Conservation (phyloP, 92 coral and sea anemone genomes). For the Heliopora coerulea region DNA sequence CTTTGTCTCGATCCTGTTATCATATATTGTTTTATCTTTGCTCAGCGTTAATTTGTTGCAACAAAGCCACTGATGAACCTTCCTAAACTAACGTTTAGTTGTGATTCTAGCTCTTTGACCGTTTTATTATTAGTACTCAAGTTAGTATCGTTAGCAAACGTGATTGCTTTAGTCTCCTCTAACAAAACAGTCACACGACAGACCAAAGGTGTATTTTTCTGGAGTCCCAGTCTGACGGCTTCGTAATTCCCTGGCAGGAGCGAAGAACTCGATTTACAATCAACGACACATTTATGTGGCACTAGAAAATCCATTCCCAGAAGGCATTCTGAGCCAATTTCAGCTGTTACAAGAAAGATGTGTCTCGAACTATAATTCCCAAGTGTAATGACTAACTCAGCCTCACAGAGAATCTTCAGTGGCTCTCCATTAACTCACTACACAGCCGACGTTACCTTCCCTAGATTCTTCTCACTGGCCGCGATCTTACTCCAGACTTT, state of each 20-base stretch:
- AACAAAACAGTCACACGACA: neutral
- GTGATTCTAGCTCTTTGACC: too few relatives aligned
- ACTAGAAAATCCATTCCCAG: slow-evolving; percentile 9
- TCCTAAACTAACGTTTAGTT: too few relatives aligned
- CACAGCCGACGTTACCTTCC: neutral
- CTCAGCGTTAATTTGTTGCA: too few relatives aligned
- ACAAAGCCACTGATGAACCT: too few relatives aligned
- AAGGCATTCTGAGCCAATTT: slow-evolving; percentile 6
- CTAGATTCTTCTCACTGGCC: neutral
- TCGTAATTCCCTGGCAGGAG: neutral
- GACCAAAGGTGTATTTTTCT: neutral
- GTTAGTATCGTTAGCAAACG: too few relatives aligned
- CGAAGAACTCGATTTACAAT: neutral
- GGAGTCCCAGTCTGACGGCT: neutral
- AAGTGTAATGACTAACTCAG: neutral
- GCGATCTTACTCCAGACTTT: neutral
- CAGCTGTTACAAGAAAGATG: neutral
- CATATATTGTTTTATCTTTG: too few relatives aligned
- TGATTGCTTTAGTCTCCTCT: too few relatives aligned
- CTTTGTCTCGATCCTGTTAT: too few relatives aligned
- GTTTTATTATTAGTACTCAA: too few relatives aligned
- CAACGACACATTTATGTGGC: neutral
- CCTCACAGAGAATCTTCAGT: neutral
- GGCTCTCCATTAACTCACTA: neutral
- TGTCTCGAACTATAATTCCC: neutral